These are phyloP conservation scores for Hypsopygia costalis DNA, from an alignment of 2,888 invertebrate species.

Conservation along the genomic window DNA sequence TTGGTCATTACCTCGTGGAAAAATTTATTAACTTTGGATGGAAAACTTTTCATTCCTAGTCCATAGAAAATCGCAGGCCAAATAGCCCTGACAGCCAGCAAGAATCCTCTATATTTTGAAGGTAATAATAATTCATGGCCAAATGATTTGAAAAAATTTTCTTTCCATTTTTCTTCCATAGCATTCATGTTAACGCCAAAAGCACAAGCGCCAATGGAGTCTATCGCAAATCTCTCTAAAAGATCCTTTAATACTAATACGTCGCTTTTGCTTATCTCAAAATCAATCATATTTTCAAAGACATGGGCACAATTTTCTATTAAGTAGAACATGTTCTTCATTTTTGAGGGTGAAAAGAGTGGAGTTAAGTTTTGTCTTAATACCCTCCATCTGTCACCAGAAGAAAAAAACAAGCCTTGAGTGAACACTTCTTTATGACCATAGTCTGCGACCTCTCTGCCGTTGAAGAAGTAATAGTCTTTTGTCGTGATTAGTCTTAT, in stretches of 20 bases:
- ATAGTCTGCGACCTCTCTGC: conserved; percentile 43
- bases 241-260: conserved; percentile 33
- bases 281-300: conserved; percentile 28
- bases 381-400: conserved; percentile 56
- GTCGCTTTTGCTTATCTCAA: conserved; percentile 1
- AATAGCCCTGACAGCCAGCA: conserved; percentile 29
- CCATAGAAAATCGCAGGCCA: conserved; percentile 52
- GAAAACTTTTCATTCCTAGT: conserved; percentile 34
- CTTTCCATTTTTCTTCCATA: conserved; percentile 26
- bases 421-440: conserved; percentile 36
- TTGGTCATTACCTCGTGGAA: conserved; percentile 32
- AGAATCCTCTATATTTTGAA: conserved; percentile 30
- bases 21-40: conserved; percentile 31
- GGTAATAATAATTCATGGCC: conserved; percentile 36
- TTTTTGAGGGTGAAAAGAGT: conserved; percentile 52
- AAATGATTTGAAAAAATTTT: conserved; percentile 38
- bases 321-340: conserved; percentile 59
- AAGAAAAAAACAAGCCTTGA: conserved; percentile 38
- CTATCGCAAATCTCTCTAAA: conserved; percentile 24
- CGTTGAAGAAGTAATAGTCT: conserved; percentile 55
- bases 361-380: conserved; percentile 52
- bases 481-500: conserved; percentile 47
- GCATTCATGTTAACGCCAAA: conserved; percentile 52
- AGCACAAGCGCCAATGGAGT: conserved; percentile 36
- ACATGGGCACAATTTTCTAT: conserved; percentile 36